Conservation (phyloP, 2,888 invertebrate genomes). For the Pyrrhia umbra region DNA sequence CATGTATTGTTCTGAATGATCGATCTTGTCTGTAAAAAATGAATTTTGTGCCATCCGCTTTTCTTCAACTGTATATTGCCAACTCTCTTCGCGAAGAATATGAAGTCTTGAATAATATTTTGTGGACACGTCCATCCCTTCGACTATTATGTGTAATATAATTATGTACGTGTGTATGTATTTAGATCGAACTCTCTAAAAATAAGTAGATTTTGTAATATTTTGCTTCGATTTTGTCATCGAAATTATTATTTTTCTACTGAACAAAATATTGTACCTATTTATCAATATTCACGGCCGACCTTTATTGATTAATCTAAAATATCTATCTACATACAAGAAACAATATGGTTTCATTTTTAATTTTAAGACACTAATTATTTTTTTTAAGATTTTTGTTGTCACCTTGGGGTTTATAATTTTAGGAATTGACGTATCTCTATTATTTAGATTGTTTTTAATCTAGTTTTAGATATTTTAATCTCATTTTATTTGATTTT, state of each 20-base stretch:
- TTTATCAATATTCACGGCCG: slow-evolving; percentile 7
- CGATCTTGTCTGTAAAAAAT: slow-evolving; percentile 76
- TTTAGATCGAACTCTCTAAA: slow-evolving; percentile 69
- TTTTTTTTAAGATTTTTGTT: slow-evolving; percentile 54
- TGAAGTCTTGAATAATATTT: slow-evolving; percentile 66
- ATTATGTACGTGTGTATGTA: slow-evolving; percentile 70
- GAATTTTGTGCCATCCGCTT: slow-evolving; percentile 87
- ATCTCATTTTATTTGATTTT: slow-evolving; percentile 58
- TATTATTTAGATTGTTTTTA: slow-evolving; percentile 53
- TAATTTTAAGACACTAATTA: slow-evolving; percentile 50
- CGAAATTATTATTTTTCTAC: slow-evolving; percentile 48
- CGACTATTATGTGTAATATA: slow-evolving; percentile 73
- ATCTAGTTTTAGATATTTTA: slow-evolving; percentile 59
- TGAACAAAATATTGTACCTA: slow-evolving; percentile 46
- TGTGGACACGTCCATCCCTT: slow-evolving; percentile 82
- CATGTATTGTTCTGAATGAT: slow-evolving; percentile 68
- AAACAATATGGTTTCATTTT: slow-evolving; percentile 42
- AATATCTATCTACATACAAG: slow-evolving; percentile 20
- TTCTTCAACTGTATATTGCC: slow-evolving; percentile 83
- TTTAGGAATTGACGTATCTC: slow-evolving; percentile 62
- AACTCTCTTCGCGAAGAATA: slow-evolving; percentile 69
- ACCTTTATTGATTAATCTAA: slow-evolving; percentile 34
- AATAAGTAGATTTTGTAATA: slow-evolving; percentile 57
- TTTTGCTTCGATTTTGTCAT: slow-evolving; percentile 56
- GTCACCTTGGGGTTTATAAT: slow-evolving; percentile 57